These are phyloP conservation scores for Indicator indicator DNA, from an alignment of 2,113 vertebrate genomes.

Conservation along the genomic window DNA sequence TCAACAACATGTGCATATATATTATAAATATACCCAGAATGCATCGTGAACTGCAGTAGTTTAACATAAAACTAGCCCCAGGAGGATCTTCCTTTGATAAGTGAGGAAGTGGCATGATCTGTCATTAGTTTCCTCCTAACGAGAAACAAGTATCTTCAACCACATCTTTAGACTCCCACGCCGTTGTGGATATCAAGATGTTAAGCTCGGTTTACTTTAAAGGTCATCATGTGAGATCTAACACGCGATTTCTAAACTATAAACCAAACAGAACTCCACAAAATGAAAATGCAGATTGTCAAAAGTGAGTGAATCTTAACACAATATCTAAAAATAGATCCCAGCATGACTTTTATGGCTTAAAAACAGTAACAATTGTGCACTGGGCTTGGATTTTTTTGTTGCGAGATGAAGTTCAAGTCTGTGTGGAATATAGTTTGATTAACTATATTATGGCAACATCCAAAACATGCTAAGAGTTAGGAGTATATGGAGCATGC, in stretches of 20 bases:
- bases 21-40: not conserved
- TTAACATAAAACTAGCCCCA: not conserved
- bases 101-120: constrained; percentile 78
- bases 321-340: constrained; percentile 32
- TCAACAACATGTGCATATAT: not conserved
- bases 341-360: not conserved
- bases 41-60: not conserved
- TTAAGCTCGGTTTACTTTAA: constrained; percentile 69
- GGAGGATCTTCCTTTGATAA: constrained; percentile 52
- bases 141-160: constrained; percentile 76
- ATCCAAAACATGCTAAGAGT: not conserved
- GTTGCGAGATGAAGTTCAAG: not conserved
- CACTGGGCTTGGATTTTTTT: not conserved
- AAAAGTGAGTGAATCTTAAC: constrained; percentile 49
- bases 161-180: constrained; percentile 77
- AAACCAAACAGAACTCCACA: constrained; percentile 67
- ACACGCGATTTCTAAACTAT: constrained; percentile 66
- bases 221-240: constrained; percentile 75
- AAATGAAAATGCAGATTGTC: constrained; percentile 55
- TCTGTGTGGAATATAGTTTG: not conserved
- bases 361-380: constrained; percentile 17
- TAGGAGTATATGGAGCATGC: not conserved
- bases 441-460: not conserved
- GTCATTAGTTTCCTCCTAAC: constrained; percentile 80
- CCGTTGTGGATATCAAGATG: constrained; percentile 68